phyloP scores from a whole-genome alignment of 2,888 invertebrate species.

The Drosophila niveifrons region DNA sequence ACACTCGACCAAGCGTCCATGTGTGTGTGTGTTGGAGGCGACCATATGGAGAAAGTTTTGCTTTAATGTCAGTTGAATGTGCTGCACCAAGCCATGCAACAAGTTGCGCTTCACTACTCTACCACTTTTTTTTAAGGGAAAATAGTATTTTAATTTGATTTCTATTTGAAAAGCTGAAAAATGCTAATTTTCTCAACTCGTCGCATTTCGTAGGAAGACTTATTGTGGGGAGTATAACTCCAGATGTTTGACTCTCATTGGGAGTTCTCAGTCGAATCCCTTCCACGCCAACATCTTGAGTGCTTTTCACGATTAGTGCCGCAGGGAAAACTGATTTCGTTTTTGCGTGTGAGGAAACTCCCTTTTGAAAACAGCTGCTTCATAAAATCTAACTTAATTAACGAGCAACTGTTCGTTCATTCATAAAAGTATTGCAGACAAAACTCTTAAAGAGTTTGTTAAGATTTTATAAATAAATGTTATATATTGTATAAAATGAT shows the following conservation, averaged over 20 bases:
- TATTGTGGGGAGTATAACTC: neutral
- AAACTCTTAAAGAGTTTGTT: no score
- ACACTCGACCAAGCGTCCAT: neutral
- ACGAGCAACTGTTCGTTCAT: neutral
- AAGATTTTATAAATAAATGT: no score
- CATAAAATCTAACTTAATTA: neutral
- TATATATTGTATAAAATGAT: no score
- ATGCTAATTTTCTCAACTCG: neutral
- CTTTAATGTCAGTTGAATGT: slow-evolving; percentile 21
- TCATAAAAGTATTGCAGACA: neutral
- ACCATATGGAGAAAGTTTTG: slow-evolving; percentile 17
- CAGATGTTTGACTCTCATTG: neutral
- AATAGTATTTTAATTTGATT: slow-evolving; percentile 3
- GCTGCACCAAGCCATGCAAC: slow-evolving; percentile 14
- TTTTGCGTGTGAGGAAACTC: slow-evolving; percentile 2
- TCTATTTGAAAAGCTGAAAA: neutral
- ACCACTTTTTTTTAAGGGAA: neutral
- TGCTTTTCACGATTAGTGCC: neutral
- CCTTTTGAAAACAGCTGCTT: neutral
- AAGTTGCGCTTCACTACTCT: neutral
- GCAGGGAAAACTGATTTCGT: neutral
- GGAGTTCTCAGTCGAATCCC: neutral
- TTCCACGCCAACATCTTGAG: neutral
- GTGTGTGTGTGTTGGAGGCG: neutral
- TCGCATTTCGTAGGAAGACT: neutral